A percentile compares a stretch with the other conserved stretches of the same genome.
These are phyloP conservation scores for Notechis scutatus DNA, from an alignment of 2,113 vertebrate genomes.

Conservation along the genomic window DNA sequence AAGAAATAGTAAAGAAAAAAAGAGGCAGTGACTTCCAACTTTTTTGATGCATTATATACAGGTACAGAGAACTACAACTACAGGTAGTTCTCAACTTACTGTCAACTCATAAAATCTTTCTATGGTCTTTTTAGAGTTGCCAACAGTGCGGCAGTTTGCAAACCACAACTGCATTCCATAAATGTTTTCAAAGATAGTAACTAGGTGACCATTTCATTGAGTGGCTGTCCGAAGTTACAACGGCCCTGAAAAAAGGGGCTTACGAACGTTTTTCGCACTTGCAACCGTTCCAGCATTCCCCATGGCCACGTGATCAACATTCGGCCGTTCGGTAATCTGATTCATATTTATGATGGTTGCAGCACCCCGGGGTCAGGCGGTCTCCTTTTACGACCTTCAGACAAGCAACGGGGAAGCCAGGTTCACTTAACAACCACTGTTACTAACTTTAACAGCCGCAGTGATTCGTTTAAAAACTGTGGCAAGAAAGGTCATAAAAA, in stretches of 20 bases:
- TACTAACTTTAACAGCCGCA: not conserved
- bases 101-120: too few species aligned
- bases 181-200: too few species aligned
- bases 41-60: not conserved
- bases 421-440: not conserved
- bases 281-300: not conserved
- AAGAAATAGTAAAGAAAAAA: not conserved
- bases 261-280: not conserved
- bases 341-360: not conserved
- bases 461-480: not conserved
- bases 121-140: too few species aligned
- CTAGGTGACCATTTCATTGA: not conserved
- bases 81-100: not conserved
- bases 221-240: not conserved
- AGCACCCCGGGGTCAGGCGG: rapidly evolving
- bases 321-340: not conserved
- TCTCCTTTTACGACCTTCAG: not conserved
- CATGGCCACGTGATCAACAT: not conserved
- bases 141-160: too few species aligned
- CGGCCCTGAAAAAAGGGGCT: not conserved
- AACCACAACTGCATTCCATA: too few species aligned
- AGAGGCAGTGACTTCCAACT: not conserved
- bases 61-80: too few species aligned
- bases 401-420: not conserved
- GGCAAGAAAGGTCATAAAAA: not conserved